These are phyloP conservation scores for Cryptus armator DNA, from an alignment of 2,888 invertebrate species.

Conservation along the genomic window DNA sequence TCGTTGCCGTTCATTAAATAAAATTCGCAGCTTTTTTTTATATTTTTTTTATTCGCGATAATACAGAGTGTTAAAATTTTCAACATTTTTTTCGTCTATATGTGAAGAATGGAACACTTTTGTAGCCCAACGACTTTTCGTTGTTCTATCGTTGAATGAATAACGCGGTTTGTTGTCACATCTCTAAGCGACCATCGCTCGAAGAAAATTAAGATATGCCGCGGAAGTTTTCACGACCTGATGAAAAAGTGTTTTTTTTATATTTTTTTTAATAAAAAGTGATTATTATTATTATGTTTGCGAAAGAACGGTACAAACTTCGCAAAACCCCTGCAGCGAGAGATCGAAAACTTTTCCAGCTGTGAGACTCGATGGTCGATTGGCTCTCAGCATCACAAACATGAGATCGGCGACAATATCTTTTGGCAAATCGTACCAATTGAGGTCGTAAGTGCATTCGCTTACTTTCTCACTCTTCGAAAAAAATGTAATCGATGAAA, in stretches of 20 bases:
- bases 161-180: no score
- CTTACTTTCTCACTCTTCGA: conserved; percentile 74
- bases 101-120: no score
- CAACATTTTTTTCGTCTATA: no score
- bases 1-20: no score
- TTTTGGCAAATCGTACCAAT: conserved; percentile 77
- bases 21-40: no score
- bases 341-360: conserved; percentile 80
- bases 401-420: conserved; percentile 70
- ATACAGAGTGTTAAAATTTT: no score
- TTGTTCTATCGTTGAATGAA: no score
- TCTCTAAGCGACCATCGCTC: conserved; percentile 73
- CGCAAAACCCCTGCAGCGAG: conserved; percentile 78
- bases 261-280: not conserved
- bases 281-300: not conserved
- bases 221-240: conserved; percentile 80
- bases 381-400: conserved; percentile 76
- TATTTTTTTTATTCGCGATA: no score
- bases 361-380: conserved; percentile 77
- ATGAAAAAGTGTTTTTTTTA: not conserved
- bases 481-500: not conserved
- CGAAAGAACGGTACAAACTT: conserved; percentile 70
- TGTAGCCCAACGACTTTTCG: no score
- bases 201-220: conserved; percentile 79
- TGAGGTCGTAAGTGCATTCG: conserved; percentile 72